These are phyloP conservation scores for Pteropus rufus DNA, from an alignment of 2,797 vertebrate species.

Conservation along the genomic window DNA sequence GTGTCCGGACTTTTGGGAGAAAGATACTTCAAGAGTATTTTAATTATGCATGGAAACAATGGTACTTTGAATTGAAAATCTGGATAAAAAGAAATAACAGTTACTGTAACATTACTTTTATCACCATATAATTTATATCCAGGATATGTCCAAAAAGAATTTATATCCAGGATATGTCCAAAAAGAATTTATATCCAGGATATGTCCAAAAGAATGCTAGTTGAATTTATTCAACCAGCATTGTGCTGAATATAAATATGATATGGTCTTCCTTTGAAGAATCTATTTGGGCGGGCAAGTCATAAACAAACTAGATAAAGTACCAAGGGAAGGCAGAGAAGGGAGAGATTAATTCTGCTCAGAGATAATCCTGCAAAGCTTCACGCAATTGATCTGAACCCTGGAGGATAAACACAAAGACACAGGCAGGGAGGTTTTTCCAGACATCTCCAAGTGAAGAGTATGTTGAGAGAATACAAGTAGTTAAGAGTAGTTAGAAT, in stretches of 20 bases:
- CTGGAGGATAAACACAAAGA: neutral
- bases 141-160: neutral
- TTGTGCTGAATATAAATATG: neutral
- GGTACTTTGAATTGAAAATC: conserved; percentile 5
- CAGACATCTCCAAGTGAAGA: neutral
- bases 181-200: neutral
- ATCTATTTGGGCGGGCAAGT: neutral
- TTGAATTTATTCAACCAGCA: neutral
- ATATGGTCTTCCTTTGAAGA: neutral
- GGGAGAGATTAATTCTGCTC: neutral
- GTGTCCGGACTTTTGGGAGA: neutral
- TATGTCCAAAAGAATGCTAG: neutral
- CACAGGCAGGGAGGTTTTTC: neutral
- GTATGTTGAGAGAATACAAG: neutral
- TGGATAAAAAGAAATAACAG: neutral
- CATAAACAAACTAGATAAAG: neutral
- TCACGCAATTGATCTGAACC: neutral
- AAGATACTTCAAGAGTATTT: neutral
- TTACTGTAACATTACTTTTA: conserved; percentile 22
- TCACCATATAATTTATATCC: conserved; percentile 23
- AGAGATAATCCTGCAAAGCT: neutral
- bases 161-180: neutral
- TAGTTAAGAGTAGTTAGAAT: neutral
- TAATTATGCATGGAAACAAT: conserved; percentile 15
- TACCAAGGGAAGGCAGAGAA: neutral